phyloP scores from a whole-genome alignment of 2,113 vertebrate genomes.

The Triplophysa siluroides region DNA sequence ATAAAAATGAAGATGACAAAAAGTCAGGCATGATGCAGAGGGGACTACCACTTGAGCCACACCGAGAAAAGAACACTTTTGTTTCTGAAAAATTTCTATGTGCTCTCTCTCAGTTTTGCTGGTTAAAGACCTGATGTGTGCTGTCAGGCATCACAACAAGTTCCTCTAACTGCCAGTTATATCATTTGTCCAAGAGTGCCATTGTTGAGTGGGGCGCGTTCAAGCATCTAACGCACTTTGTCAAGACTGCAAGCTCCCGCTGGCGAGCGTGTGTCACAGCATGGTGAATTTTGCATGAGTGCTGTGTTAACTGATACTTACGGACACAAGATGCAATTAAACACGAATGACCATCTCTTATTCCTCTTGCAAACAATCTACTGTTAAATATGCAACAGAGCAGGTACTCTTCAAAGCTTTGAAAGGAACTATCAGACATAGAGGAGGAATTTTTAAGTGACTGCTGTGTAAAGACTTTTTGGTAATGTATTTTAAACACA shows the following conservation, averaged over 20 bases:
- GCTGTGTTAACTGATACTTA: background rate
- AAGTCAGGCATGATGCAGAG: background rate
- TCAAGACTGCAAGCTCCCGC: background rate
- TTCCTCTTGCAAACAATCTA: background rate
- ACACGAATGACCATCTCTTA: background rate
- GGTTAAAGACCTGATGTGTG: constrained; percentile 24
- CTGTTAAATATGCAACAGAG: background rate
- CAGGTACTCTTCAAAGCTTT: background rate
- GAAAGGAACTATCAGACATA: background rate
- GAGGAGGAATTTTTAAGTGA: background rate
- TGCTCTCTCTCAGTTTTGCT: background rate
- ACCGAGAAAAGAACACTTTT: background rate
- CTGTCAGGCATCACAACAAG: constrained; percentile 26
- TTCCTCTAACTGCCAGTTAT: constrained; percentile 31
- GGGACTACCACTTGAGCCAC: too few species aligned
- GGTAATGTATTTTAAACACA: background rate
- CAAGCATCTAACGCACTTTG: constrained; percentile 3
- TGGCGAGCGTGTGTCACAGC: background rate
- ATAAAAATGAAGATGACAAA: background rate
- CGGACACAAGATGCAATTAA: background rate
- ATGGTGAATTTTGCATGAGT: constrained; percentile 32
- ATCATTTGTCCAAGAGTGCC: background rate
- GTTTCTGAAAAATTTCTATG: background rate
- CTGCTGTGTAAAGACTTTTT: background rate
- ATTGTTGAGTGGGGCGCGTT: background rate